phyloP scores from a whole-genome alignment of 2,797 vertebrate genomes.

The Falco rusticolus region DNA sequence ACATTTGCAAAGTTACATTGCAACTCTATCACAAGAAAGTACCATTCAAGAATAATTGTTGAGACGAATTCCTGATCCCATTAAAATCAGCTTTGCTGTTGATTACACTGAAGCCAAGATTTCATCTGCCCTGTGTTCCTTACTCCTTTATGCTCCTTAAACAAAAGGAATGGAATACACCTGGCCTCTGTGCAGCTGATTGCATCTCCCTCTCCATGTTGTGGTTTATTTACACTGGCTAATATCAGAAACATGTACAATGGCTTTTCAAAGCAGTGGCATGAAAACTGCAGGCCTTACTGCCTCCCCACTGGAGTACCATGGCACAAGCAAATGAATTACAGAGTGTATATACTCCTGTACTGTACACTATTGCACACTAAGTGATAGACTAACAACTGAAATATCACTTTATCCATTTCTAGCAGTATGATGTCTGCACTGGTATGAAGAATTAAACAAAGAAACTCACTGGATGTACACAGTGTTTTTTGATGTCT shows the following conservation, averaged over 20 bases:
- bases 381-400: neutral
- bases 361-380: neutral
- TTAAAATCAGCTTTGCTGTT: neutral
- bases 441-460: neutral
- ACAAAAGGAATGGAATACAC: neutral
- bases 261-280: neutral
- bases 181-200: neutral
- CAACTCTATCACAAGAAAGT: neutral
- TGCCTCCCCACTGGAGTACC: neutral
- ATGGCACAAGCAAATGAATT: neutral
- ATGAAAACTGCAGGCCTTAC: neutral
- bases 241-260: neutral
- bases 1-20: neutral
- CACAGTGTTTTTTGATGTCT: neutral
- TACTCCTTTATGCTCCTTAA: neutral
- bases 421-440: neutral
- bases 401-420: neutral
- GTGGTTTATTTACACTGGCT: neutral
- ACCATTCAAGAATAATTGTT: neutral
- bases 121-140: fast-evolving
- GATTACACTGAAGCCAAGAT: neutral
- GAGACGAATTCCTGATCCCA: neutral
- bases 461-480: neutral
- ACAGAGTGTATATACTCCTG: fast-evolving
- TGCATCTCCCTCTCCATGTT: neutral